Evolutionary conservation across 2,888 invertebrate genomes (phyloP).

Genomic region (Eupeodes luniger): DNA sequence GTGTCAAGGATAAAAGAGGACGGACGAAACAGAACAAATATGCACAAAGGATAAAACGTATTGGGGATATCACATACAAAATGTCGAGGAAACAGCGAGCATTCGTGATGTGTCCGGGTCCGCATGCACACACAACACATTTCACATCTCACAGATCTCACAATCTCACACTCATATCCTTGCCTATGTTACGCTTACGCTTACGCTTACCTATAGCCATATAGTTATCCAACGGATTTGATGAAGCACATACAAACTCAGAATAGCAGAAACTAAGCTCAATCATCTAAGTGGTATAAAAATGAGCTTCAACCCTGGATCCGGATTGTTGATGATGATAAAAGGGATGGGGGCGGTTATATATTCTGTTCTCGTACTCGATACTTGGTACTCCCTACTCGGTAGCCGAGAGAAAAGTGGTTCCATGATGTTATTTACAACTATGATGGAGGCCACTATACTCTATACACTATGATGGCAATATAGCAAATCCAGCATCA

Average conservation of each 20-base stretch:
- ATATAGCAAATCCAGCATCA: conserved; percentile 7
- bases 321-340: background rate
- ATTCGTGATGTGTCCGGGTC: conserved; percentile 73
- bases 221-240: conserved; percentile 27
- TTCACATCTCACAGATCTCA: conserved; percentile 47
- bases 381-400: background rate
- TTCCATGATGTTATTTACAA: conserved; percentile 38
- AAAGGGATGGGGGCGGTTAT: conserved; percentile 17
- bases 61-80: conserved; percentile 67
- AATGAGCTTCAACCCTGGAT: conserved; percentile 45
- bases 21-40: conserved; percentile 70
- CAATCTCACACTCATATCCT: background rate
- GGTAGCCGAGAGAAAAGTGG: conserved; percentile 48
- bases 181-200: background rate
- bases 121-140: conserved; percentile 61
- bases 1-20: conserved; percentile 54
- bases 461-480: conserved; percentile 5
- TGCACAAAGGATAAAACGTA: conserved; percentile 75
- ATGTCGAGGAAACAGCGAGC: conserved; percentile 58
- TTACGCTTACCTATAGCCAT: background rate
- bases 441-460: conserved; percentile 37
- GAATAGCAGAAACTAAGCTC: conserved; percentile 67
- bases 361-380: no score
- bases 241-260: conserved; percentile 52
- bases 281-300: conserved; percentile 73